Conservation (phyloP, 2,113 vertebrate species). For the Quiscalus mexicanus region DNA sequence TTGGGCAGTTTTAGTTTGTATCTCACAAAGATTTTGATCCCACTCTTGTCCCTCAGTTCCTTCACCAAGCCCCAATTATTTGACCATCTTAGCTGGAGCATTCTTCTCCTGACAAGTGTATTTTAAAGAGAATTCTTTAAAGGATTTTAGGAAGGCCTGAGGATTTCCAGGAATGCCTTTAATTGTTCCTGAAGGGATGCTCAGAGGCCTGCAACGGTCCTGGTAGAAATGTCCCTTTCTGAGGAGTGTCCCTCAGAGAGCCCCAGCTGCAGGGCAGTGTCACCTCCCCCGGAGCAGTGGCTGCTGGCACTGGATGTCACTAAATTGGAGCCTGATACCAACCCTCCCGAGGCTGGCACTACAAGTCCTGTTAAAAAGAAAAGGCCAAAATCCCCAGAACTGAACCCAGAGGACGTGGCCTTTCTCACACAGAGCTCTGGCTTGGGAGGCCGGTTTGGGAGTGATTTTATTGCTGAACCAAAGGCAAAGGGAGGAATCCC, state of each 20-base stretch:
- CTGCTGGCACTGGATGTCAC: accelerated
- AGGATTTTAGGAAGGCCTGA: neutral
- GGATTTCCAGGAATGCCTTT: neutral
- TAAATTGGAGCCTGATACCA: accelerated
- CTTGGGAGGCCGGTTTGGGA: neutral
- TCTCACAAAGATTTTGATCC: neutral
- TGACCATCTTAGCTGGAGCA: neutral
- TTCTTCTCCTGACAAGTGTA: neutral
- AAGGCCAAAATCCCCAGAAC: neutral
- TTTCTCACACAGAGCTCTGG: accelerated
- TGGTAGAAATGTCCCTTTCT: too few relatives aligned
- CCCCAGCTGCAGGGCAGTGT: neutral
- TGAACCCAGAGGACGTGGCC: accelerated
- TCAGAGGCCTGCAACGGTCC: accelerated
- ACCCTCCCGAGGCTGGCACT: neutral
- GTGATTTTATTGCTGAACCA: neutral
- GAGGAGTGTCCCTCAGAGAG: neutral
- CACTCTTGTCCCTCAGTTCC: neutral
- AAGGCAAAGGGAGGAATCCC: neutral
- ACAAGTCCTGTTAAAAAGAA: neutral
- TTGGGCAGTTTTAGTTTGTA: neutral
- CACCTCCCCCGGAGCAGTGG: neutral
- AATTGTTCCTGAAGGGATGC: neutral
- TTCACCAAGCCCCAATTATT: neutral
- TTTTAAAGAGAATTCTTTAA: neutral